A percentile compares a stretch with the other conserved stretches of the same genome.
These are phyloP conservation scores for Lottia scabra DNA, from an alignment of 2,888 invertebrate species.

Conservation along the genomic window DNA sequence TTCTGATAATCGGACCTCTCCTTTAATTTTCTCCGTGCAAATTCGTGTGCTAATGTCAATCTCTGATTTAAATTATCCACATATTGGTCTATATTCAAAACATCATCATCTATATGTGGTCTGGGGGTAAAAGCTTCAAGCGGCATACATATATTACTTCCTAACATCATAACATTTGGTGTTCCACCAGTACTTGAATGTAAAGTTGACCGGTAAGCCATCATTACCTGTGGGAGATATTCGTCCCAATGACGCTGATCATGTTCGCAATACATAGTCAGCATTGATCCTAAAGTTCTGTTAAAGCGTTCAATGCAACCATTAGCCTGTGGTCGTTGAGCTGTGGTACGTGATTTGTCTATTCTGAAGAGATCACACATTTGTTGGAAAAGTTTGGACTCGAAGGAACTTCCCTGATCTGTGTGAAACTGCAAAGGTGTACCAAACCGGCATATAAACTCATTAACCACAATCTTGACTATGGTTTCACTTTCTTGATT, in stretches of 20 bases:
- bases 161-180: slow-evolving; percentile 9
- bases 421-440: not conserved
- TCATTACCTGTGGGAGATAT: slow-evolving; percentile 8
- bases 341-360: slow-evolving; percentile 20
- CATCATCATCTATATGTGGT: not conserved
- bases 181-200: slow-evolving; percentile 11
- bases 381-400: slow-evolving; percentile 10
- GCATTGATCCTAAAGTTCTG: slow-evolving; percentile 19
- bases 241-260: slow-evolving; percentile 11
- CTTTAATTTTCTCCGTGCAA: not conserved
- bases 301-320: slow-evolving; percentile 21
- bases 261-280: slow-evolving; percentile 5
- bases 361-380: slow-evolving; percentile 7
- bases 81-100: not conserved
- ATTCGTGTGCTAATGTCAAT: not conserved
- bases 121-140: not conserved
- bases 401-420: slow-evolving; percentile 10
- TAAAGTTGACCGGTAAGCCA: slow-evolving; percentile 11
- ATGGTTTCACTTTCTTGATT: slow-evolving; percentile 11
- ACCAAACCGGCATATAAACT: slow-evolving; percentile 12
- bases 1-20: not conserved
- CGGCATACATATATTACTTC: too few relatives aligned
- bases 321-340: slow-evolving; percentile 20
- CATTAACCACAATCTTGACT: not conserved
- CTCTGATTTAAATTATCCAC: not conserved